Evolutionary conservation across 2,797 vertebrate genomes (phyloP), one percentile per base, ranked within the genome.

Genomic region (Myiotriccus ornatus): DNA sequence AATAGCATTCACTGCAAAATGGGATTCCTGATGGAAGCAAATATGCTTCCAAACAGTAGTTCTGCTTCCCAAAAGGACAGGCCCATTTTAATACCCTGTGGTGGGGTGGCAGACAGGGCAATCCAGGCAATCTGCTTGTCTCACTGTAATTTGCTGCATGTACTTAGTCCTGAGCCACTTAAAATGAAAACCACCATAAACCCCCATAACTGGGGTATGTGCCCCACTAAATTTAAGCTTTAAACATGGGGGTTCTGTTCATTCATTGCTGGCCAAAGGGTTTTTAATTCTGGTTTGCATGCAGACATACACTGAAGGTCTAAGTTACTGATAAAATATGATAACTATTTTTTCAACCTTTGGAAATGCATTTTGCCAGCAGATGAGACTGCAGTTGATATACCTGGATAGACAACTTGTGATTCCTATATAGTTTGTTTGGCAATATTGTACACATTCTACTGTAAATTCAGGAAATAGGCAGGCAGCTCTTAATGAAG

Each of bases 161-260:
- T 47, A 32, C 12, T 80, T 83, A 90, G 73, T 74, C 62, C 53
- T 64, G 73, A 91, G 46, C 6, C 46, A 81, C n/a, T 93, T 83
- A 46, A 50, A 77, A 62, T 47, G 8, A 62, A 44, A 56, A 74
- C 52, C 71, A 57, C 23, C 2, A 6, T 82, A 74, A 80, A 64
- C 50, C 8, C 41, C 10, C 0, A 0, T n/a, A 43, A 47, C 17
- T 30, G 68, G 22, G 14, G 7, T 34, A 11, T 75, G 37, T 86
- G 19, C 14, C 46, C 49, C 27, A 12, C 25, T 80, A 24, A 57
- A 49, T 56, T 15, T 65, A 39, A 49, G 15, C 12, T 76, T 73
- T 69, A 62, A 93, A 46, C 12, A 1, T 8, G 12, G 24, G 7
- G 2, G 1, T 85, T 88, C 23, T 50, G 18, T 59, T 70, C 23